Evolutionary conservation across 2,888 invertebrate genomes (phyloP).

Genomic region (Athripsodes cinereus): DNA sequence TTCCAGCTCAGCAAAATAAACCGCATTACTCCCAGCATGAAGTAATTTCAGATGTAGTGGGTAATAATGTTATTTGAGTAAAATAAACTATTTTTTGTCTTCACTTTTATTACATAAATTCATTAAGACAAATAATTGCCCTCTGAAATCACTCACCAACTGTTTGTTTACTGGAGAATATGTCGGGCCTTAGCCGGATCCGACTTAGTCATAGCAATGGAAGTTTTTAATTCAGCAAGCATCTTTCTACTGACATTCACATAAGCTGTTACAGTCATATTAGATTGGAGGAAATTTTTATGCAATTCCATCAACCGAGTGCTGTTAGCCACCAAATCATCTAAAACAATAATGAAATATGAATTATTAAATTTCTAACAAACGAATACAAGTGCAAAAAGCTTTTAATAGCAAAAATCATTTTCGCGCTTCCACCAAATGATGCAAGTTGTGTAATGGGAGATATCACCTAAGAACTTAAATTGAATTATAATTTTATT

Average conservation of each 20-base stretch:
- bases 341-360: slow-evolving; percentile 40
- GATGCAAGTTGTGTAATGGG: background rate
- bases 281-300: slow-evolving; percentile 43
- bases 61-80: too few relatives aligned
- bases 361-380: slow-evolving; percentile 3
- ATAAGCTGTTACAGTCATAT: slow-evolving; percentile 43
- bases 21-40: too few relatives aligned
- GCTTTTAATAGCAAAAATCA: background rate
- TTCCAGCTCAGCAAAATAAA: too few relatives aligned
- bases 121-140: too few relatives aligned
- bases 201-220: slow-evolving; percentile 38
- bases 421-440: background rate
- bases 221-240: slow-evolving; percentile 35
- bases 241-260: slow-evolving; percentile 42
- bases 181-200: slow-evolving; percentile 38
- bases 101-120: too few relatives aligned
- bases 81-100: too few relatives aligned
- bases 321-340: slow-evolving; percentile 39
- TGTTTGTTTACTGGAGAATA: slow-evolving; percentile 14
- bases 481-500: too few relatives aligned
- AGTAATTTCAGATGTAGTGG: too few relatives aligned
- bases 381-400: slow-evolving; percentile 7
- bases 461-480: too few relatives aligned
- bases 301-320: slow-evolving; percentile 39
- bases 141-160: slow-evolving; percentile 15